phyloP scores from a whole-genome alignment of 2,113 vertebrate genomes.

The Butastur rufipennis region DNA sequence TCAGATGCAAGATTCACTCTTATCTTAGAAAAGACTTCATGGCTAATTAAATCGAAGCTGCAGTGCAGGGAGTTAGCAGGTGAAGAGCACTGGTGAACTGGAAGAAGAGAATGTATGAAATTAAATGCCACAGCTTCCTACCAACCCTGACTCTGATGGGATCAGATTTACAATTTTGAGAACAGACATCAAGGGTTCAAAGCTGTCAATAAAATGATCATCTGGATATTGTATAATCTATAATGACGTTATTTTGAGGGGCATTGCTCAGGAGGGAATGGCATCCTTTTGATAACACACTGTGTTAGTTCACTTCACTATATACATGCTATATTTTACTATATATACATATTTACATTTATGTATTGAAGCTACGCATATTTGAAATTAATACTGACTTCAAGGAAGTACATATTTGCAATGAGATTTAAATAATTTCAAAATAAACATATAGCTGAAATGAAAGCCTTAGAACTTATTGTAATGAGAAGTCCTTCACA shows the following conservation, averaged over 20 bases:
- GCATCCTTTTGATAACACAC: neutral
- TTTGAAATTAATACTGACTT: neutral
- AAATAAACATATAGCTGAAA: neutral
- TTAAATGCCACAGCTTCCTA: neutral
- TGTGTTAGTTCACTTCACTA: neutral
- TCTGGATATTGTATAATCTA: neutral
- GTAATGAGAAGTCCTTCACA: neutral
- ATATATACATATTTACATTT: neutral
- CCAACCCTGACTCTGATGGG: neutral
- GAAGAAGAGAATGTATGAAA: neutral
- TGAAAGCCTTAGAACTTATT: neutral
- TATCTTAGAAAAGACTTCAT: neutral
- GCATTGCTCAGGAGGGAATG: neutral
- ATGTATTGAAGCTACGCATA: neutral
- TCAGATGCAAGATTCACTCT: neutral
- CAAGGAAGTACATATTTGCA: neutral
- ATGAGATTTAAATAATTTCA: neutral
- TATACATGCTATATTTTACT: neutral
- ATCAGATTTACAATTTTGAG: neutral
- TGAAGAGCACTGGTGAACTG: neutral
- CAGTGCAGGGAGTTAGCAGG: neutral
- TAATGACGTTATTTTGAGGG: neutral
- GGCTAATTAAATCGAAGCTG: neutral
- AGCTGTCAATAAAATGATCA: neutral
- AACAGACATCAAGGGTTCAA: neutral